phyloP scores from a whole-genome alignment of 2,113 vertebrate genomes.

The Hypanus sabinus region DNA sequence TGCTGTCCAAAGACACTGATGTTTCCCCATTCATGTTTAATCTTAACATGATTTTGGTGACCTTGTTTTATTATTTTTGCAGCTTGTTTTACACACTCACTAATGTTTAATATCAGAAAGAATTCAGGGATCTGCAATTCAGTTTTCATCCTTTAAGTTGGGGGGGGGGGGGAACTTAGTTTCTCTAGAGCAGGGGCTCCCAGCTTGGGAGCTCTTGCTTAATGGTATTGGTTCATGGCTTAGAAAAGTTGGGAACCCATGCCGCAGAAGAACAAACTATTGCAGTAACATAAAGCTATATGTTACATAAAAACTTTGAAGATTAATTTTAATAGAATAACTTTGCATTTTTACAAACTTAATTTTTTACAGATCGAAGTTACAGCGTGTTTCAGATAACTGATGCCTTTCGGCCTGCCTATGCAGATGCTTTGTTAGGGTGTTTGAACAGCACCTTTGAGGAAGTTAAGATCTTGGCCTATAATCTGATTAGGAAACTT shows the following conservation, averaged over 20 bases:
- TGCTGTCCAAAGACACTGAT: background rate
- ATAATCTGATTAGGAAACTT: conserved; percentile 70
- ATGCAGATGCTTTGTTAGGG: conserved; percentile 69
- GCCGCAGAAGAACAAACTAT: background rate
- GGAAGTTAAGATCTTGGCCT: conserved; percentile 80
- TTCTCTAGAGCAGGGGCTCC: background rate
- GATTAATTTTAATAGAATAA: background rate
- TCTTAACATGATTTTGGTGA: background rate
- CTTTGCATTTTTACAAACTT: conserved; percentile 19
- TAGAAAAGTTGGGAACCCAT: too few species aligned
- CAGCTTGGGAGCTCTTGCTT: too few species aligned
- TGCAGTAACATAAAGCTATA: background rate
- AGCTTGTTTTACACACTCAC: background rate
- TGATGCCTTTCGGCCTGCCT: conserved; percentile 58
- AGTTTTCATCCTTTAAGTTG: background rate
- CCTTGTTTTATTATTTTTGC: background rate
- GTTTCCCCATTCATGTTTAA: background rate
- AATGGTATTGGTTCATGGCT: too few species aligned
- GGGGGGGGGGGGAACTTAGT: background rate
- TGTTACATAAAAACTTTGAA: background rate
- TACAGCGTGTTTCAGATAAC: conserved; percentile 63
- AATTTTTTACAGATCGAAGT: conserved; percentile 46
- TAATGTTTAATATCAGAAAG: background rate
- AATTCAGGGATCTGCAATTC: background rate
- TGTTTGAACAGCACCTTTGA: conserved; percentile 86